Conservation (phyloP, 2,113 vertebrate genomes). For the Larimichthys polyactis region DNA sequence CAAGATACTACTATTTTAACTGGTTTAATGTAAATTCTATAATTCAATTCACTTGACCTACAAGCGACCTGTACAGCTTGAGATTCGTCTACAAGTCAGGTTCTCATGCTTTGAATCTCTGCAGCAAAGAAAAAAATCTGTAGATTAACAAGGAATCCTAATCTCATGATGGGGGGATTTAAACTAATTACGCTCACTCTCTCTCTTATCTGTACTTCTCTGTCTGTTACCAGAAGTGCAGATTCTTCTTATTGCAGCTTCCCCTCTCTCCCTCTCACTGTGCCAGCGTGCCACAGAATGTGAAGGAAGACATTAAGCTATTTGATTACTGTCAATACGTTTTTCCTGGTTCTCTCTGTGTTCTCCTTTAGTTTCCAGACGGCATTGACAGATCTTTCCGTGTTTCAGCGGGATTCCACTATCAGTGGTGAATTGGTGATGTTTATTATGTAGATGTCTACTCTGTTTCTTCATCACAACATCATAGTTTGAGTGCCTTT, state of each 20-base stretch:
- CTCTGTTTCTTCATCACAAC: conserved; percentile 8
- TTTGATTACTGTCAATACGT: conserved; percentile 32
- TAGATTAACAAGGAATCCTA: conserved; percentile 52
- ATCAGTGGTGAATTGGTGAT: conserved; percentile 21
- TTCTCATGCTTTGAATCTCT: conserved; percentile 60
- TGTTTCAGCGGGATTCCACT: conserved; percentile 6
- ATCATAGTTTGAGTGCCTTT: not conserved
- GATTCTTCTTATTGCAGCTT: not conserved
- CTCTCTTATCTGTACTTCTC: conserved; percentile 9
- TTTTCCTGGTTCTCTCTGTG: conserved; percentile 16
- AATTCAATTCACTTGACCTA: conserved; percentile 27
- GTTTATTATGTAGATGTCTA: conserved; percentile 10
- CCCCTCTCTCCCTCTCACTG: conserved; percentile 16
- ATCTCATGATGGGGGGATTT: conserved; percentile 50
- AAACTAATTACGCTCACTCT: conserved; percentile 56
- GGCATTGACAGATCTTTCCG: not conserved
- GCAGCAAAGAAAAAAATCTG: conserved; percentile 29
- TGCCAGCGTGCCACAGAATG: conserved; percentile 18
- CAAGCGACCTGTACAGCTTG: conserved; percentile 39
- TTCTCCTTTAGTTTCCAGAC: not conserved
- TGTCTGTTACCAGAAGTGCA: conserved; percentile 24
- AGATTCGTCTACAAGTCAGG: conserved; percentile 26
- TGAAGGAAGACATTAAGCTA: conserved; percentile 27
- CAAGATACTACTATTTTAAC: not conserved
- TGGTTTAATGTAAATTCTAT: not conserved